A percentile compares a stretch with the other conserved stretches of the same genome.
phyloP scores from a whole-genome alignment of 1,140 invertebrate genomes.

The Theocolax elegans region DNA sequence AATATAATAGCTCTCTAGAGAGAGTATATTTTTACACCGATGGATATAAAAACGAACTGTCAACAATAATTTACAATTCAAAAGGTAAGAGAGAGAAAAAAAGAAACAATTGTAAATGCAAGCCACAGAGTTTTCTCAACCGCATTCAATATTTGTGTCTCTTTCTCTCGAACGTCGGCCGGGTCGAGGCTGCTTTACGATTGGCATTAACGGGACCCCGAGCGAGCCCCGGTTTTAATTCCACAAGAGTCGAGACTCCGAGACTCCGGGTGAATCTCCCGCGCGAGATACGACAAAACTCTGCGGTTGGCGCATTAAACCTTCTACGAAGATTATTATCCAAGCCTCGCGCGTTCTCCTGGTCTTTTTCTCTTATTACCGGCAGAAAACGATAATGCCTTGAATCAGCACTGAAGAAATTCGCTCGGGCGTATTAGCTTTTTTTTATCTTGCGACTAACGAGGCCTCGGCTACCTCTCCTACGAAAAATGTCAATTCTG shows the following conservation, averaged over 20 bases:
- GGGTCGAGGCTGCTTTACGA: neutral
- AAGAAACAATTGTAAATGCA: neutral
- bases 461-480: neutral
- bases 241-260: neutral
- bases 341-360: neutral
- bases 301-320: neutral
- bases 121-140: neutral
- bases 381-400: neutral
- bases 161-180: no score
- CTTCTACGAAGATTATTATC: conserved; percentile 19
- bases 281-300: neutral
- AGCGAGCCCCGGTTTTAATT: conserved; percentile 10
- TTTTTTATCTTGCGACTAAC: neutral
- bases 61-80: no score
- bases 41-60: no score
- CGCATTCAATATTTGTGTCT: no score
- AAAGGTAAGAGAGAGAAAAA: no score
- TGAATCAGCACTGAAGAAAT: conserved; percentile 21
- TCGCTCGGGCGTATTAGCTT: neutral
- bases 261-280: neutral
- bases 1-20: no score
- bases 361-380: conserved; percentile 23
- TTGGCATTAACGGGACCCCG: neutral
- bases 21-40: no score
- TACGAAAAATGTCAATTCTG: conserved; percentile 29